Conservation (phyloP, 1,140 invertebrate species). For the Drosophila tani region DNA sequence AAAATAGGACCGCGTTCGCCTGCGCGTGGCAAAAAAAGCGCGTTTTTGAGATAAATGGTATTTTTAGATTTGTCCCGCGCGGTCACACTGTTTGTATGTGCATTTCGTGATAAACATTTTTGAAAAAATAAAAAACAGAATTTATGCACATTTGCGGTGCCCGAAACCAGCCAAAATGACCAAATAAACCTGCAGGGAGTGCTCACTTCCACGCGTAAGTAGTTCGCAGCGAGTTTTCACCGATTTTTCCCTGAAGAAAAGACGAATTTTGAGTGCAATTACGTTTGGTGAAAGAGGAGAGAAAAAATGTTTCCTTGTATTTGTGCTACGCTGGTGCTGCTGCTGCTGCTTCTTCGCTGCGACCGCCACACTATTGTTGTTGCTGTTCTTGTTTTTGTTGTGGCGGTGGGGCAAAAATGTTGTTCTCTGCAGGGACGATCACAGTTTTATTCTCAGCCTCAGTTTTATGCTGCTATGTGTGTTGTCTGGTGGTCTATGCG, state of each 20-base stretch:
- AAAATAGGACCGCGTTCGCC: no score
- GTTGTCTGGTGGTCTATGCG: slow-evolving; percentile 11
- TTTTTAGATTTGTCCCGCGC: no score
- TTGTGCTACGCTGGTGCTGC: slow-evolving; percentile 50
- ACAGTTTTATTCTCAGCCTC: slow-evolving; percentile 72
- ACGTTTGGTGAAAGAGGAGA: slow-evolving; percentile 62
- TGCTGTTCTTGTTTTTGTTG: slow-evolving; percentile 44
- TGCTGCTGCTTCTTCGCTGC: slow-evolving; percentile 57
- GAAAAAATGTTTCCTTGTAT: slow-evolving; percentile 60
- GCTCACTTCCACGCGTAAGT: slow-evolving; percentile 65
- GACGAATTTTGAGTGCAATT: slow-evolving; percentile 59
- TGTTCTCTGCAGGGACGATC: slow-evolving; percentile 70
- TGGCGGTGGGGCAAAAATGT: slow-evolving; percentile 36
- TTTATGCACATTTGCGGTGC: slow-evolving; percentile 59
- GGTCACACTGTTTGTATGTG: slow-evolving; percentile 49
- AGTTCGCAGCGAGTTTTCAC: slow-evolving; percentile 46
- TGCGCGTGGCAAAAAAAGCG: no score
- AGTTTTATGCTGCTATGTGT: slow-evolving; percentile 64
- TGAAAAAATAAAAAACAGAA: slow-evolving; percentile 75
- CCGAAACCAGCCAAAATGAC: slow-evolving; percentile 58
- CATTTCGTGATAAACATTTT: slow-evolving; percentile 80
- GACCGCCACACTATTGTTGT: slow-evolving; percentile 55
- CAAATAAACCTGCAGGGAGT: slow-evolving; percentile 56
- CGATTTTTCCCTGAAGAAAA: slow-evolving; percentile 41
- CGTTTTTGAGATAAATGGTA: no score